These are phyloP conservation scores for Pollachius pollachius DNA, from an alignment of 2,113 vertebrate species.

Conservation along the genomic window DNA sequence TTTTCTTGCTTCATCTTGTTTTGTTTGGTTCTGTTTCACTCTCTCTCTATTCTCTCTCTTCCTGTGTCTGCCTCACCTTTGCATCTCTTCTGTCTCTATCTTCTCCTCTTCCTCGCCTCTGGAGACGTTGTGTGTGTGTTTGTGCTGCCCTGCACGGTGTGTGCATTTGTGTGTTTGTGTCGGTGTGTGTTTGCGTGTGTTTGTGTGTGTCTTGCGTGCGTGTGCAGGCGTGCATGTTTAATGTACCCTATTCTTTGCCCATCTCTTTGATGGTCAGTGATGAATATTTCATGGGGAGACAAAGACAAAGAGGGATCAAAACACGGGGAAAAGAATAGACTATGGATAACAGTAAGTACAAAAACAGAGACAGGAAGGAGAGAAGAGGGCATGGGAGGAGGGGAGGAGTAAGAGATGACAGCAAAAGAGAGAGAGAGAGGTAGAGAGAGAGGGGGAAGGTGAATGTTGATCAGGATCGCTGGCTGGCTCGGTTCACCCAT, in stretches of 20 bases:
- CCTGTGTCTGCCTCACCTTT: conserved; percentile 31
- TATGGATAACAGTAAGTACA: not conserved
- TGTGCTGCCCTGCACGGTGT: no score
- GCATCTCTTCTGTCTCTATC: conserved; percentile 11
- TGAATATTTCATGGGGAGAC: not conserved
- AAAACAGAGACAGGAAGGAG: not conserved
- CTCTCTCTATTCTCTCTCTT: not conserved
- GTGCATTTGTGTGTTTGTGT: no score
- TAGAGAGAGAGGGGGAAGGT: conserved; percentile 11
- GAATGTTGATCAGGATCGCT: conserved; percentile 9
- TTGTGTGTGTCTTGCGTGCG: no score
- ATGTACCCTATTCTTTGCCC: no score
- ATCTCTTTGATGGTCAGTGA: no score
- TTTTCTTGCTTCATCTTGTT: not conserved
- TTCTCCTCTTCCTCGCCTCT: no score
- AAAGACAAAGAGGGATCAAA: not conserved
- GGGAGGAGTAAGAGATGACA: not conserved
- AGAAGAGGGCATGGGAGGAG: not conserved
- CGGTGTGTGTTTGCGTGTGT: no score
- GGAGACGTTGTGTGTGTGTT: not conserved
- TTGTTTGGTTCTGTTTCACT: not conserved
- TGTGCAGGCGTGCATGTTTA: no score
- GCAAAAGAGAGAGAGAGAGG: conserved; percentile 16
- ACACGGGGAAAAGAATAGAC: not conserved
- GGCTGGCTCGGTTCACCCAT: not conserved